Evolutionary conservation across 2,888 invertebrate species (phyloP).

Genomic region (Psylliodes chrysocephalus): DNA sequence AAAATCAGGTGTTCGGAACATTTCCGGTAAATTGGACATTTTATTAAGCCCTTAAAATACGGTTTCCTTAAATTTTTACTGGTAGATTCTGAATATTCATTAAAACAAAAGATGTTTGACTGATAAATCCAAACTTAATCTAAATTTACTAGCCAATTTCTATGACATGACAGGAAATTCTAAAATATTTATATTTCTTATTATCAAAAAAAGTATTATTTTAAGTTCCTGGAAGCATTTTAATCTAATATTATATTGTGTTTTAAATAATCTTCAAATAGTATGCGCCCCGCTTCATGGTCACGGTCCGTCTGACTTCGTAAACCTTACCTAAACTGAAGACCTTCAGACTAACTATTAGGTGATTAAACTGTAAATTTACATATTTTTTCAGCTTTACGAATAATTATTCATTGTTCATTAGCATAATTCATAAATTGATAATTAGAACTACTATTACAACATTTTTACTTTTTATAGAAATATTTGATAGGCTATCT

Average conservation of each 20-base stretch:
- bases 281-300: slow-evolving; percentile 6
- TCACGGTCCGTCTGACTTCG: slow-evolving; percentile 21
- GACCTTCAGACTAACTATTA: slow-evolving; percentile 27
- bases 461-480: slow-evolving; percentile 22
- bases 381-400: slow-evolving; percentile 21
- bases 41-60: too few species aligned
- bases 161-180: not conserved
- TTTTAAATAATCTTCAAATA: not conserved
- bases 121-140: too few species aligned
- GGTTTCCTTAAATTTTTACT: too few species aligned
- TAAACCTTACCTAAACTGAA: slow-evolving; percentile 9
- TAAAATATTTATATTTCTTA: not conserved
- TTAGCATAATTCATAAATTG: slow-evolving; percentile 23
- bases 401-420: slow-evolving; percentile 10
- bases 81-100: too few species aligned
- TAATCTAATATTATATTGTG: not conserved
- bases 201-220: not conserved
- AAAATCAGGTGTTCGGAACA: too few species aligned
- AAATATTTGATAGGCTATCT: slow-evolving; percentile 9
- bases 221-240: not conserved
- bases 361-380: slow-evolving; percentile 22
- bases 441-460: slow-evolving; percentile 13
- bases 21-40: too few species aligned
- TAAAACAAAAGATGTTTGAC: too few species aligned
- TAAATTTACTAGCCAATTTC: not conserved